A percentile compares a stretch with the other conserved stretches of the same genome.
Conservation (phyloP, 1,140 invertebrate genomes). For the Contarinia nasturtii region DNA sequence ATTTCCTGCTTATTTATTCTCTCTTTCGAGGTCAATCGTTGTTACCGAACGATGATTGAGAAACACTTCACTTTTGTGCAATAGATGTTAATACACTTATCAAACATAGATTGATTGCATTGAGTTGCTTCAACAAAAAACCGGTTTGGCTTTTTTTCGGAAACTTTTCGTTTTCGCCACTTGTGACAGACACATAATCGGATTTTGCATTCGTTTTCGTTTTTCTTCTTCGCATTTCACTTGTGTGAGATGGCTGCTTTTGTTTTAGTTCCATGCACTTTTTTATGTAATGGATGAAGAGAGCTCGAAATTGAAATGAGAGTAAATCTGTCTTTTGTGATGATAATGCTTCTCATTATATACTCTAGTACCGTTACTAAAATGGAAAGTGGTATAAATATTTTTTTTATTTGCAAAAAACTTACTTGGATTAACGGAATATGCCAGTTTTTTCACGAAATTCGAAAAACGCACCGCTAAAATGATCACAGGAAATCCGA, state of each 20-base stretch:
- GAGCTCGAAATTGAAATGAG: neutral
- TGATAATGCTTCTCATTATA: neutral
- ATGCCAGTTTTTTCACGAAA: constrained; percentile 64
- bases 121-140: no score
- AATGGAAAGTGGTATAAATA: no score
- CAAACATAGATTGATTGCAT: no score
- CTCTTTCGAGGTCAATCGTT: no score
- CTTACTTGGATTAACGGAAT: constrained; percentile 65
- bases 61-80: no score
- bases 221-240: neutral
- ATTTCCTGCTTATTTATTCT: no score
- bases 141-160: no score
- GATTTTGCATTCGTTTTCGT: neutral
- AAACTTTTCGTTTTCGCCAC: no score
- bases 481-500: constrained; percentile 68
- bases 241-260: neutral
- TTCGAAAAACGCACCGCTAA: constrained; percentile 58
- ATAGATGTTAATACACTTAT: no score
- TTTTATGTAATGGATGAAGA: neutral
- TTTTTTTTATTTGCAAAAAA: neutral
- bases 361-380: no score
- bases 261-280: neutral
- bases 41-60: no score
- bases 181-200: no score
- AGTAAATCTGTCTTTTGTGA: neutral